Evolutionary conservation across 2,113 vertebrate genomes (phyloP).

Genomic region (Acanthochromis polyacanthus): DNA sequence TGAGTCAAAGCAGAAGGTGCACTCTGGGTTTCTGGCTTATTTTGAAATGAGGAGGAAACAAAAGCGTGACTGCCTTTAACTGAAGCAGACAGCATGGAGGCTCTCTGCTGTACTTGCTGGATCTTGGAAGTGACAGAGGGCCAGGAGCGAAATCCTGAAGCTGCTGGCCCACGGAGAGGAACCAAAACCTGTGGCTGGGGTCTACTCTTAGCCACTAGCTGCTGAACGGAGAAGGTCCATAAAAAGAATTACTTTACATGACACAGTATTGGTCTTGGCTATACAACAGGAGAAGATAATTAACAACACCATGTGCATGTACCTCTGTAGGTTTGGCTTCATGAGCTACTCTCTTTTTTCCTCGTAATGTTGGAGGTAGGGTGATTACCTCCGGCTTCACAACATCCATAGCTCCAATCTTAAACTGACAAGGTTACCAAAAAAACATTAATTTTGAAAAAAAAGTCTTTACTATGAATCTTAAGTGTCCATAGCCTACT

Average conservation of each 20-base stretch:
- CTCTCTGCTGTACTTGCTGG: slow-evolving; percentile 68
- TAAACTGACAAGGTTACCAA: neutral
- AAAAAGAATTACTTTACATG: no score
- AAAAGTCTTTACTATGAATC: neutral
- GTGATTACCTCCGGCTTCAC: slow-evolving; percentile 44
- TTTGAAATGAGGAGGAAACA: slow-evolving; percentile 43
- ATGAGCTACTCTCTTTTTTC: slow-evolving; percentile 82
- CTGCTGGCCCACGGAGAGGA: slow-evolving; percentile 55
- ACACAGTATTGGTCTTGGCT: no score
- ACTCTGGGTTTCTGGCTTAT: slow-evolving; percentile 30
- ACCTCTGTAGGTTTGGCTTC: slow-evolving; percentile 80
- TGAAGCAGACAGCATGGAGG: slow-evolving; percentile 60
- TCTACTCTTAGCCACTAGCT: slow-evolving; percentile 68
- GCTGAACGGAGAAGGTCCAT: neutral
- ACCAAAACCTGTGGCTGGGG: slow-evolving; percentile 73
- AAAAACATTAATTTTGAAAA: neutral
- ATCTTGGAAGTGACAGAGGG: slow-evolving; percentile 37
- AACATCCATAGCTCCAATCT: slow-evolving; percentile 41
- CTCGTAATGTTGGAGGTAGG: slow-evolving; percentile 36
- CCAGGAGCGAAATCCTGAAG: slow-evolving; percentile 29
- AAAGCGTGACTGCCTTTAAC: slow-evolving; percentile 75
- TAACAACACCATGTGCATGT: neutral
- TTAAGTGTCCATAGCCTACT: slow-evolving; percentile 40
- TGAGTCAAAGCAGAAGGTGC: neutral
- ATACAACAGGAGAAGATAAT: neutral